Percentiles rank a stretch among this genome's conserved stretches.
Evolutionary conservation across 2,797 vertebrate genomes (phyloP).

Genomic region (Premnoplex brunnescens): DNA sequence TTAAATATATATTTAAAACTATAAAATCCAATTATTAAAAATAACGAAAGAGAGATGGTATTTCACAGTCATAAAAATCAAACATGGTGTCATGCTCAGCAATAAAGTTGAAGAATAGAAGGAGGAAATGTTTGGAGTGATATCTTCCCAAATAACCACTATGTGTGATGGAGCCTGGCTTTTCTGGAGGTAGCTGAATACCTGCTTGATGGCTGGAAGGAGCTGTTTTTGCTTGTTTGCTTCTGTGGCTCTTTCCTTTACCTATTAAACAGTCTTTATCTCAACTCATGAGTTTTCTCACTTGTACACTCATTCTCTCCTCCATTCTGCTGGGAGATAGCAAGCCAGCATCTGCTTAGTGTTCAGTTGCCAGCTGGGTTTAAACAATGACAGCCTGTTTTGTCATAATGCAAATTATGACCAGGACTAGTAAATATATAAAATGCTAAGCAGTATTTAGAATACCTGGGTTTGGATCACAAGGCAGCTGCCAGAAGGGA

Average conservation of each 20-base stretch:
- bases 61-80: neutral
- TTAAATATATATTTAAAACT: neutral
- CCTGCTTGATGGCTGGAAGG: neutral
- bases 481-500: neutral
- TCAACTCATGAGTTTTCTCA: neutral
- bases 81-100: neutral
- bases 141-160: neutral
- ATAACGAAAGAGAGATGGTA: neutral
- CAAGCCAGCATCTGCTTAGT: neutral
- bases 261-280: neutral
- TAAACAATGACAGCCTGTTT: neutral
- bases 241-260: neutral
- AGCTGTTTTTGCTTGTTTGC: neutral
- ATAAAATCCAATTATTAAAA: neutral
- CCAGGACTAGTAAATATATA: neutral
- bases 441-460: neutral
- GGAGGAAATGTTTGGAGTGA: neutral
- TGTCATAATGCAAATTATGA: neutral
- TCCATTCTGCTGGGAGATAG: neutral
- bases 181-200: neutral
- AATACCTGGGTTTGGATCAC: neutral
- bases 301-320: neutral
- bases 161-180: fast-evolving
- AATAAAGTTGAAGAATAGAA: neutral
- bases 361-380: neutral